Conservation (phyloP, 2,797 vertebrate genomes). For the Meriones psammophilus region DNA sequence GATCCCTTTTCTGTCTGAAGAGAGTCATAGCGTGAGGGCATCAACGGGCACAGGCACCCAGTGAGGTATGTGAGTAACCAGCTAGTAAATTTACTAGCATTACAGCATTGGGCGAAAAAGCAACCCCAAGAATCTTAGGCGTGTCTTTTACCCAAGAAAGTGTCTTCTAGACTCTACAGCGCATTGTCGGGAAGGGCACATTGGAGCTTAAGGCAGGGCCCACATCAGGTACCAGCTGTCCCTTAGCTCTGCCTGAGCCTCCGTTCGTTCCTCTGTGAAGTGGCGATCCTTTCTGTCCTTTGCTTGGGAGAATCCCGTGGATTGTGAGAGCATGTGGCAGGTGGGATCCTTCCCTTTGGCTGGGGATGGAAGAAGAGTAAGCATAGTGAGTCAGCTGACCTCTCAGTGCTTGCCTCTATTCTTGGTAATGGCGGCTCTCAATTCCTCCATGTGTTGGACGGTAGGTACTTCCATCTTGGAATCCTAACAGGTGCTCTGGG, state of each 20-base stretch:
- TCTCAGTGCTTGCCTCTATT: not conserved
- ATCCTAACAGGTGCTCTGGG: not conserved
- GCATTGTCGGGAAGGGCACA: rapidly evolving
- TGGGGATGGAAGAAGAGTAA: not conserved
- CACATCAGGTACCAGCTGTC: rapidly evolving
- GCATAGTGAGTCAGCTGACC: rapidly evolving
- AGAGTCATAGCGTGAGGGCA: too few species aligned
- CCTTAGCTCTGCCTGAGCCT: not conserved
- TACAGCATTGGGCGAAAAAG: too few species aligned
- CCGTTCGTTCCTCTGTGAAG: not conserved
- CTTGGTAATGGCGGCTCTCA: not conserved
- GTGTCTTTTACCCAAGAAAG: not conserved
- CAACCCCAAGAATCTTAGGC: rapidly evolving
- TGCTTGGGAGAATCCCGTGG: not conserved
- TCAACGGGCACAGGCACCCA: too few species aligned
- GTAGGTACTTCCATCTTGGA: rapidly evolving
- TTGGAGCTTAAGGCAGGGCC: not conserved
- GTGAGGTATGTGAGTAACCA: too few species aligned
- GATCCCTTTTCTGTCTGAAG: too few species aligned
- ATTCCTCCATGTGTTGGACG: not conserved
- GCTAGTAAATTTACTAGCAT: too few species aligned
- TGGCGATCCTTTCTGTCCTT: not conserved
- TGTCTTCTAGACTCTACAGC: too few species aligned
- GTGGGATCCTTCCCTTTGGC: not conserved
- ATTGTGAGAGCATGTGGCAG: not conserved